These are phyloP conservation scores for Anarsia innoxiella DNA, from an alignment of 2,888 invertebrate genomes.

Conservation along the genomic window DNA sequence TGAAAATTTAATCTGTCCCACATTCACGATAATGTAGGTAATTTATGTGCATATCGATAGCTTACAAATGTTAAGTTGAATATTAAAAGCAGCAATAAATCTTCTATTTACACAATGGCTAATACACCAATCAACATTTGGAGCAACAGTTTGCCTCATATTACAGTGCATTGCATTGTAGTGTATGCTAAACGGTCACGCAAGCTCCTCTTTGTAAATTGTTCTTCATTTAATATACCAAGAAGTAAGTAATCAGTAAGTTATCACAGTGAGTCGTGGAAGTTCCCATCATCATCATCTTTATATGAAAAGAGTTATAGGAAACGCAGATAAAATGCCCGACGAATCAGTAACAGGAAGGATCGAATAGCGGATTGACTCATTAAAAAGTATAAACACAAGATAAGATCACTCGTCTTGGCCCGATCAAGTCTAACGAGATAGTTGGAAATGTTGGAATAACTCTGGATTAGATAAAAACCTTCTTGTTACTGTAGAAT, in stretches of 20 bases:
- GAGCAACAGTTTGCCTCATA: constrained; percentile 13
- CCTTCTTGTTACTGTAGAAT: constrained; percentile 16
- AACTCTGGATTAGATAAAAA: constrained; percentile 25
- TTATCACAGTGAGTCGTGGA: background rate
- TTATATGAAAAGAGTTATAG: too few species aligned
- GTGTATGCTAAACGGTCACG: constrained; percentile 32
- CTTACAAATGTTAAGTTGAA: constrained; percentile 19
- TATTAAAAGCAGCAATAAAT: constrained; percentile 8
- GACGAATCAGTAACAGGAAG: constrained; percentile 35
- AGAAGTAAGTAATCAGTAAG: too few species aligned
- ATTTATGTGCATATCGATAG: constrained; percentile 23
- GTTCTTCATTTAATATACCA: too few species aligned
- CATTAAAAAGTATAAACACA: constrained; percentile 50
- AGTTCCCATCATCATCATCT: background rate
- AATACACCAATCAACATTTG: constrained; percentile 6
- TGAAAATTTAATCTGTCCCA: background rate
- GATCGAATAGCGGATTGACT: too few species aligned
- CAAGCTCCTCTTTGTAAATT: constrained; percentile 37
- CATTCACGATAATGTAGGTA: constrained; percentile 10
- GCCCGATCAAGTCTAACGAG: constrained; percentile 30
- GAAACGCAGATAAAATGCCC: background rate
- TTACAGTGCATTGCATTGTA: constrained; percentile 15
- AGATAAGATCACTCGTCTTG: constrained; percentile 39
- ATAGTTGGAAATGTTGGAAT: constrained; percentile 24
- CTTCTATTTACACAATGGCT: constrained; percentile 13